Conservation (phyloP, 2,888 invertebrate genomes). For the Lasioglossum pauxillum region DNA sequence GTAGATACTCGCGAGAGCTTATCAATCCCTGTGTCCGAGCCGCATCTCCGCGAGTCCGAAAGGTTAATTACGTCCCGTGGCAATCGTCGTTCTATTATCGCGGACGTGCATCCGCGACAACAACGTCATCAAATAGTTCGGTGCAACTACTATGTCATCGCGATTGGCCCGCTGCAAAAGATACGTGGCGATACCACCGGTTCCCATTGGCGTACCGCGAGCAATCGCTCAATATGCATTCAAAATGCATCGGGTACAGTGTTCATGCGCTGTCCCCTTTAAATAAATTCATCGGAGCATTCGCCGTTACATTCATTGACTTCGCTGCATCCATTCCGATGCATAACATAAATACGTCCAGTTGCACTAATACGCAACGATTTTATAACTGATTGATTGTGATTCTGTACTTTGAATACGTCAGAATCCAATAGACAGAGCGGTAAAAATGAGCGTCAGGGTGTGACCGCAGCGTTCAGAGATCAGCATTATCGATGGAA, state of each 20-base stretch:
- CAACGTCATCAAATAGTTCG: constrained; percentile 34
- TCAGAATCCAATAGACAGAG: not conserved
- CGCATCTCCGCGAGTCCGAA: constrained; percentile 42
- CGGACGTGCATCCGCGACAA: constrained; percentile 34
- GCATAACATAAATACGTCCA: not conserved
- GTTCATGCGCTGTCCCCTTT: not conserved
- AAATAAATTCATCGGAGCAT: not conserved
- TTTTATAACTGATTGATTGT: not conserved
- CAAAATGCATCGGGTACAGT: not conserved
- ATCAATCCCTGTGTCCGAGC: constrained; percentile 41
- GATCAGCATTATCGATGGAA: not conserved
- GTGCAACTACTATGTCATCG: constrained; percentile 17
- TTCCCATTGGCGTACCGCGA: constrained; percentile 27
- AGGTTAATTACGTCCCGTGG: constrained; percentile 64
- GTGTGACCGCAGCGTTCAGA: not conserved
- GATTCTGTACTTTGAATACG: not conserved
- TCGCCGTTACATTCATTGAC: not conserved
- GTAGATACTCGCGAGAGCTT: constrained; percentile 34
- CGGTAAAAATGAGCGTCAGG: not conserved
- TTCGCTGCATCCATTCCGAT: not conserved
- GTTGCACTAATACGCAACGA: not conserved
- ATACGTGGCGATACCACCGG: not conserved
- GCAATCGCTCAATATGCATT: constrained; percentile 42
- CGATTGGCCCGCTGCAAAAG: not conserved
- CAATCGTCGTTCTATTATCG: constrained; percentile 43